Percentiles rank a stretch among this genome's conserved stretches.
Evolutionary conservation across 2,113 vertebrate genomes (phyloP).

Genomic region (Brevimyrus niger): DNA sequence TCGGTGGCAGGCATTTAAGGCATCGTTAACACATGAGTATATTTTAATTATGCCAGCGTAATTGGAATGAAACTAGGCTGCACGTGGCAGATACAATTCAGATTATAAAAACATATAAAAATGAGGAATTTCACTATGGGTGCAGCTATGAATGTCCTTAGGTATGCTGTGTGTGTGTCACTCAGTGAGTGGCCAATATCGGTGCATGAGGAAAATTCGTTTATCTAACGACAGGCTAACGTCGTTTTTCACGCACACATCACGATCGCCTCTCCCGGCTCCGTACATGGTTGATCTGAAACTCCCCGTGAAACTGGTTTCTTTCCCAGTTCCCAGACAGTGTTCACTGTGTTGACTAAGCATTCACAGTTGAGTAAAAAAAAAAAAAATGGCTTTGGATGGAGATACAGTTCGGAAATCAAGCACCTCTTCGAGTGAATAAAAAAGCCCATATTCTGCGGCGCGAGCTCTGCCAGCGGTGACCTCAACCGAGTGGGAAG

Average conservation of each 20-base stretch:
- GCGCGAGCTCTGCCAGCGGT: not conserved
- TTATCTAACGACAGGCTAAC: not conserved
- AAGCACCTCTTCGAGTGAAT: not conserved
- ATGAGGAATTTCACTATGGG: not conserved
- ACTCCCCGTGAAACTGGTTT: not conserved
- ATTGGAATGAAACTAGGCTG: not conserved
- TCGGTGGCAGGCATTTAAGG: not conserved
- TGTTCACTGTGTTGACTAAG: not conserved
- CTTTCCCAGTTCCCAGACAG: not conserved
- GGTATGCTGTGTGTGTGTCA: not conserved
- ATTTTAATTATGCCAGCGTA: not conserved
- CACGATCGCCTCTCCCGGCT: not conserved
- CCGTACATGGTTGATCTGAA: not conserved
- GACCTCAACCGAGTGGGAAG: not conserved
- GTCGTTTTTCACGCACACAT: not conserved
- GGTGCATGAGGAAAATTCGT: not conserved
- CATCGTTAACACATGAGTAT: not conserved
- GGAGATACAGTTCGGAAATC: not conserved
- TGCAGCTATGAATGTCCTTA: not conserved
- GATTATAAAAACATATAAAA: not conserved
- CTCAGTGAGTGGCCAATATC: not conserved
- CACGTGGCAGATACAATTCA: not conserved
- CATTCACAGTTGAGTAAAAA: slow-evolving; percentile 3
- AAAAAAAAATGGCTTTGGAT: not conserved
- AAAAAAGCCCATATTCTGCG: not conserved